A percentile compares a stretch with the other conserved stretches of the same genome.
phyloP scores from a whole-genome alignment of 2,113 vertebrate species.

The Melanerpes aurifrons region DNA sequence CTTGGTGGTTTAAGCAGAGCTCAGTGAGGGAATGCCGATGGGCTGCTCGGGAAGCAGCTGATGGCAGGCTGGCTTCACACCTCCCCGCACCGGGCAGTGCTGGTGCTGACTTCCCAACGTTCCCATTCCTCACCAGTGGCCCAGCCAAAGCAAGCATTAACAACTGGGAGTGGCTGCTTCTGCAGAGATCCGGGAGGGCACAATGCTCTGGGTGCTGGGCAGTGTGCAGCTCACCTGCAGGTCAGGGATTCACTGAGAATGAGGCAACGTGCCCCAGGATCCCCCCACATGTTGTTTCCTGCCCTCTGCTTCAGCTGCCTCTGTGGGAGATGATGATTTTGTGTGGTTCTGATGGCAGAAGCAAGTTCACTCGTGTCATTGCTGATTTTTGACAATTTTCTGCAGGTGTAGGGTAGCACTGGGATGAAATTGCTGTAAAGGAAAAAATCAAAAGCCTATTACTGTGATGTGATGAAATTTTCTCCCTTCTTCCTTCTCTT shows the following conservation, averaged over 20 bases:
- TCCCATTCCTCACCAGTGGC: background rate
- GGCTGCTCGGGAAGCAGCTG: background rate
- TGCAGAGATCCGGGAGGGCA: background rate
- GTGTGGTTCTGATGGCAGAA: background rate
- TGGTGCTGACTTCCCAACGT: rapidly evolving
- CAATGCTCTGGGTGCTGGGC: rapidly evolving
- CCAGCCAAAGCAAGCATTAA: rapidly evolving
- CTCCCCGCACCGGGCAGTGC: rapidly evolving
- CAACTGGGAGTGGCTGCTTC: background rate
- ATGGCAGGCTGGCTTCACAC: background rate
- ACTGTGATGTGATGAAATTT: background rate
- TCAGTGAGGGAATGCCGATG: background rate
- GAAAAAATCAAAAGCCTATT: background rate
- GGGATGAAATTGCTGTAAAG: background rate
- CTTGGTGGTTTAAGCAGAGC: background rate
- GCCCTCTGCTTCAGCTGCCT: background rate
- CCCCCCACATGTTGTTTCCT: too few species aligned
- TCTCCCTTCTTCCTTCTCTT: background rate
- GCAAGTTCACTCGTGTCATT: background rate
- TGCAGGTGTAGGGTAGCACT: background rate
- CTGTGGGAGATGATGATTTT: rapidly evolving
- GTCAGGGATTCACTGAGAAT: rapidly evolving
- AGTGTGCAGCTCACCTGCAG: rapidly evolving
- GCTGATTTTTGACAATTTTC: background rate
- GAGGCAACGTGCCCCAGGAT: rapidly evolving